These are phyloP conservation scores for Spialia ferax DNA, from an alignment of 2,888 invertebrate genomes.

Conservation along the genomic window DNA sequence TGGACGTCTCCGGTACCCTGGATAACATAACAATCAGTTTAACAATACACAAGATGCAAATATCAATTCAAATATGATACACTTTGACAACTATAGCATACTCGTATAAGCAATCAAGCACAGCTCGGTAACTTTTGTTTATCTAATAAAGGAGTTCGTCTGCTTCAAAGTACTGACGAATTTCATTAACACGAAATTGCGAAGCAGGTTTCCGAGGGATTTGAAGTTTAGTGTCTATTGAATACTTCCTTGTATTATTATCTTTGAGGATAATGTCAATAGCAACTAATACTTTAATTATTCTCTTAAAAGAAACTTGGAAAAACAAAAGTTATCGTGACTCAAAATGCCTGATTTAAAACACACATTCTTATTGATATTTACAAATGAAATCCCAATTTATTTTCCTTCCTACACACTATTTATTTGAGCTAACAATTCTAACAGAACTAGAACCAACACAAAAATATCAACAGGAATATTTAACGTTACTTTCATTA, in stretches of 20 bases:
- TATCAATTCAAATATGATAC: conserved; percentile 55
- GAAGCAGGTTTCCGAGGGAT: conserved; percentile 1
- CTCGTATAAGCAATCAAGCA: conserved; percentile 2
- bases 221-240: too few species aligned
- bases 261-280: neutral
- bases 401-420: conserved; percentile 43
- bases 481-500: neutral
- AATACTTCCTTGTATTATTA: neutral
- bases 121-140: conserved; percentile 39
- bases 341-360: neutral
- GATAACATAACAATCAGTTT: conserved; percentile 57
- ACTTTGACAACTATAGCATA: conserved; percentile 28
- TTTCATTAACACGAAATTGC: conserved; percentile 12
- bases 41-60: conserved; percentile 52
- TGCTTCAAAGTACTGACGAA: conserved; percentile 6
- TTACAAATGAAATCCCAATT: conserved; percentile 57
- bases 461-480: conserved; percentile 40
- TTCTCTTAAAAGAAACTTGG: neutral
- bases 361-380: conserved; percentile 69
- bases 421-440: conserved; percentile 31
- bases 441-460: conserved; percentile 44
- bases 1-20: conserved; percentile 85
- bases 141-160: neutral
- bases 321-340: conserved; percentile 23
- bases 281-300: too few species aligned